Base-by-base conservation (phyloP, 2,888 invertebrate species). In the Chesias legatella region DNA sequence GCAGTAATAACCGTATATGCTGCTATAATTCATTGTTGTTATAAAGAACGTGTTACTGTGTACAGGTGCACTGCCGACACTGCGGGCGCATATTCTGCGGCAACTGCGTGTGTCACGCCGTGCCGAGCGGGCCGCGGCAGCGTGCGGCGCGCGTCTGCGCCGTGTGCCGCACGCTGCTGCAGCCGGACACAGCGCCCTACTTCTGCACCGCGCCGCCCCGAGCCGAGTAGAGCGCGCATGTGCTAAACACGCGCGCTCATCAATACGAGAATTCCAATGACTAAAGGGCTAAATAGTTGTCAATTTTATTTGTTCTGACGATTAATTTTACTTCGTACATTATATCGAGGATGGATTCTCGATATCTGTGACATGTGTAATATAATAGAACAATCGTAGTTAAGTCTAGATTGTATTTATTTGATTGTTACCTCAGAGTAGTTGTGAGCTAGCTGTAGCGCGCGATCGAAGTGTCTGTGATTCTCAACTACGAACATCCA, bases 91-190 rank as follows among this genome's bases (percentile, higher is more conserved):
- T 99, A 65, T 99, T 97, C 90, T 99, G 99, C 89, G 89, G 89
- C 37, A 89, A 92, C 58, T 99, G 99, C 89, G 90, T 95, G 61
- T 85, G 92, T 36, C 94, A 94, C 78, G 88, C 90, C 28, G 97
- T 99, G 58, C 74, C 92, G 60, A 91, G 93, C 60, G 99, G 99
- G 25, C 98, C 98, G 51, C 93, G 95, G 62, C 91, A n/a, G 92
- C 58, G 90, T 94, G 58, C 93, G 26, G 95, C 97, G 41, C 94
- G 94, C 74, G 99, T 99, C 54, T 99, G 99, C 90, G 93, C 95
- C 79, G 97, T 99, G 45, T 99, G 99, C 89, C 97, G 98, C 90
- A 99, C 99, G 33, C 91, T 99, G 69, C 93, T 99, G 73, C 97
- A 94, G 80, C 94, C 94, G 65, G 92, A 96, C 81, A 93, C 95